Base-by-base conservation (phyloP, 2,797 vertebrate genomes). In the Leptoclinus maculatus region DNA sequence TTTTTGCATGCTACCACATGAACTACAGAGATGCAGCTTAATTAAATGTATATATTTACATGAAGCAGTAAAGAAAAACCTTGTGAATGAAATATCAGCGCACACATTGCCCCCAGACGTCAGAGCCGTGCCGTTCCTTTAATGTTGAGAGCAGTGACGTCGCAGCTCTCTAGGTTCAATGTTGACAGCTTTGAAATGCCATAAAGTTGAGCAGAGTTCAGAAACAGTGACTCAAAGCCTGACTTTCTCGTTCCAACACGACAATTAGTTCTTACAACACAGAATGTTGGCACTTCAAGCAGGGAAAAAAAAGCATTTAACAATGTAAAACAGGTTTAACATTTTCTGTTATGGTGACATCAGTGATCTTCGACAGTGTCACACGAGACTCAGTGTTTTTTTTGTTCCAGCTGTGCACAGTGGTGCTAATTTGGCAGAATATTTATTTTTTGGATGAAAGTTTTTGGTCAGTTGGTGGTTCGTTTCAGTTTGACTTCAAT, bases 291-390 rank as follows among this genome's bases (percentile, higher is more conserved):
- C 81, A 83, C 82, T 88, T 91, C 41, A 77, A 82, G 70, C 5
- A 83, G 63, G 73, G 77, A 59, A 81, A 84, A 84, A 89, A 81
- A 85, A 43, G 14, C 76, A 84, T 88, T 87, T 79, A 89, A 77
- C 87, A 76, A 89, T 91, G 84, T 94, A 90, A 93, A 95, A 92
- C 90, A 93, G 91, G 83, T 92, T 94, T 92, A 93, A 92, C 91
- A 91, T 93, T 92, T 91, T 91, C 83, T 79, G 83, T 88, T 90
- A 90, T 84, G 71, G 86, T 90, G 85, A 87, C 87, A 85, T 84
- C 73, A 83, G 78, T 92, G 88, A 91, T 94, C 91, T 90, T 83
- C 68, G 19, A 34, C 65, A 66, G 60, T 80, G 75, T 70, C 87
- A 86, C 83, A 38, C 43, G 83, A 82, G 87, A 91, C 66, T 49